A percentile compares a stretch with the other conserved stretches of the same genome.
Conservation (phyloP, 2,113 vertebrate genomes). For the Narcine bancroftii region DNA sequence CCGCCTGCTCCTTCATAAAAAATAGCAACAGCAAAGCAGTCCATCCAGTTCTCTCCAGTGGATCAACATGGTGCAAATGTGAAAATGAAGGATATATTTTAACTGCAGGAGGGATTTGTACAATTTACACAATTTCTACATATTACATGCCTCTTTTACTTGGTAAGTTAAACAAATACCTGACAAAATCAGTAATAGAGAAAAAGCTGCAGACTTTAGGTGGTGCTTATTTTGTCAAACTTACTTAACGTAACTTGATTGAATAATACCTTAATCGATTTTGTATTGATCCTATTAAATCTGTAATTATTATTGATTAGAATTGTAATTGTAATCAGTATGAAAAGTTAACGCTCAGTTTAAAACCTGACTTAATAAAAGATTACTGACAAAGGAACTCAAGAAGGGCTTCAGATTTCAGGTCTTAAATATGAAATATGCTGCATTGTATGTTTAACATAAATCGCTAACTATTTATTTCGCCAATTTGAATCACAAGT, state of each 20-base stretch:
- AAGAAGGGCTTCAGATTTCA: not conserved
- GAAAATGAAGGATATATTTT: not conserved
- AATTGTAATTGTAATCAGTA: not conserved
- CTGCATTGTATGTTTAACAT: not conserved
- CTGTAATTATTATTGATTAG: not conserved
- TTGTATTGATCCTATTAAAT: not conserved
- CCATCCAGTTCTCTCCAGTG: not conserved
- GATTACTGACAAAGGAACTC: not conserved
- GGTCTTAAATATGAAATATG: not conserved
- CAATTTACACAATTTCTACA: not conserved
- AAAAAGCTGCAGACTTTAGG: not conserved
- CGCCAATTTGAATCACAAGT: not conserved
- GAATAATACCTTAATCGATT: too few relatives aligned
- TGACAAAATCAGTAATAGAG: not conserved
- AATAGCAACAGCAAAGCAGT: too few relatives aligned
- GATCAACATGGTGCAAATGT: not conserved
- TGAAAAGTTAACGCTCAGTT: not conserved
- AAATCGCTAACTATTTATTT: not conserved
- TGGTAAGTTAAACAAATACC: conserved; percentile 10
- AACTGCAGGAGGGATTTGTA: not conserved
- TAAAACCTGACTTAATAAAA: not conserved
- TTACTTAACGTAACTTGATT: not conserved
- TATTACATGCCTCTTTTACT: not conserved
- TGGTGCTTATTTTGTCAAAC: not conserved
- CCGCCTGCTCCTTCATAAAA: not conserved